Evolutionary conservation across 2,888 invertebrate species (phyloP).

Genomic region (Loripinus fragilis): DNA sequence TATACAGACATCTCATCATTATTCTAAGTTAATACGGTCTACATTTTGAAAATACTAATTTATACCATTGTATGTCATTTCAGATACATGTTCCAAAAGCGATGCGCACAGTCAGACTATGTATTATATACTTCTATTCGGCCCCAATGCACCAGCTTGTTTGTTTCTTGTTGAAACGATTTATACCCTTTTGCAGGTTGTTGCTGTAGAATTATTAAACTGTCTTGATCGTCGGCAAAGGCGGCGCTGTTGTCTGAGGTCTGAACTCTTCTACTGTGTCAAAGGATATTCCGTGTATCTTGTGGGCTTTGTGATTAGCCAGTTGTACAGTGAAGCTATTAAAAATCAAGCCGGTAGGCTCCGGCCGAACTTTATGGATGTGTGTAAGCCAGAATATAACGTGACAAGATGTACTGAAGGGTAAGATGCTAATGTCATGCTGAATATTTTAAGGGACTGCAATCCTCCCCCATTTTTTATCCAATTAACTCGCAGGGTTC

Average conservation of each 20-base stretch:
- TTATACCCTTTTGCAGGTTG: conserved; percentile 57
- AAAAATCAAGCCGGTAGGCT: conserved; percentile 97
- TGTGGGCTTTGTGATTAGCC: conserved; percentile 93
- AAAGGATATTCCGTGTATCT: conserved; percentile 86
- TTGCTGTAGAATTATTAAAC: conserved; percentile 53
- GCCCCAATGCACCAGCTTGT: too few relatives aligned
- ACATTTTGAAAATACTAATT: too few relatives aligned
- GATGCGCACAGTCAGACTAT: too few relatives aligned
- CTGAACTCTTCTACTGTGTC: conserved; percentile 38
- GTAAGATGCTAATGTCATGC: background rate
- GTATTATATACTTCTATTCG: too few relatives aligned
- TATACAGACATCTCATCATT: too few relatives aligned
- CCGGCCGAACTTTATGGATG: conserved; percentile 95
- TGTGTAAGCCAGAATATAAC: conserved; percentile 89
- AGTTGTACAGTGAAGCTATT: conserved; percentile 94
- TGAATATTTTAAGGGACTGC: too few relatives aligned
- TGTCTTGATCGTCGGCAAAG: conserved; percentile 30
- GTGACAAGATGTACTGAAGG: conserved; percentile 32
- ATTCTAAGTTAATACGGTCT: too few relatives aligned
- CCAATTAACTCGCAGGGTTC: too few relatives aligned
- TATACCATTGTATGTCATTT: too few relatives aligned
- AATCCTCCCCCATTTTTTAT: too few relatives aligned
- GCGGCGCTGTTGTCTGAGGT: conserved; percentile 13
- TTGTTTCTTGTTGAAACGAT: too few relatives aligned
- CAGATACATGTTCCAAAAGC: too few relatives aligned